These are phyloP conservation scores for Adoxophyes honmai DNA, from an alignment of 1,140 invertebrate species.

Conservation along the genomic window DNA sequence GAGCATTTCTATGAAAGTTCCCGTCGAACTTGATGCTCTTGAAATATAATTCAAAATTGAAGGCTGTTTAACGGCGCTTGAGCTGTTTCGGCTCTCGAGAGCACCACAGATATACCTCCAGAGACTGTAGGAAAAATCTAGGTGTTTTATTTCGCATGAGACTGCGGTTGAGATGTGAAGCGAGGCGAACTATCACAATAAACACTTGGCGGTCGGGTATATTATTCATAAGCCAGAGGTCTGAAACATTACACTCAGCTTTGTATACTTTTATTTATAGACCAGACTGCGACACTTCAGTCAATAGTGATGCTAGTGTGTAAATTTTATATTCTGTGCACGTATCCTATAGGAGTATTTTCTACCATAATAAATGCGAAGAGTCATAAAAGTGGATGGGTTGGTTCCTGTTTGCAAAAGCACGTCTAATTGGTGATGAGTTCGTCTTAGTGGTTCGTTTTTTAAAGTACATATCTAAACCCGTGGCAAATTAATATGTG, in stretches of 20 bases:
- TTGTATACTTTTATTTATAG: too few species aligned
- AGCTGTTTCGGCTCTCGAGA: constrained; percentile 30
- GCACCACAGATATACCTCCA: constrained; percentile 42
- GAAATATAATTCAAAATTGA: constrained; percentile 49
- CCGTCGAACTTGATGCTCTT: constrained; percentile 37
- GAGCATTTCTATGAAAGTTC: constrained; percentile 32
- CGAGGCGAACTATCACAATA: constrained; percentile 60
- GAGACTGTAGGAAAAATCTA: constrained; percentile 67
- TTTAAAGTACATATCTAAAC: too few species aligned
- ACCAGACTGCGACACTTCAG: too few species aligned
- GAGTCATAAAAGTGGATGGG: too few species aligned
- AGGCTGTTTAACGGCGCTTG: constrained; percentile 23
- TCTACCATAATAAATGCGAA: too few species aligned
- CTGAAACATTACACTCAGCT: constrained; percentile 25
- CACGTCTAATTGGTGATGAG: too few species aligned
- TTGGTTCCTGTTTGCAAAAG: too few species aligned
- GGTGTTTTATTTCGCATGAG: constrained; percentile 69
- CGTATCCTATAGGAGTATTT: too few species aligned
- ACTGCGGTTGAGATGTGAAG: constrained; percentile 45
- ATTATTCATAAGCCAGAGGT: constrained; percentile 54
- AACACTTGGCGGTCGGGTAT: constrained; percentile 52
- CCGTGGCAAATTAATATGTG: too few species aligned
- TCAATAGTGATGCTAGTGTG: too few species aligned
- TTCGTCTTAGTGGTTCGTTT: too few species aligned
- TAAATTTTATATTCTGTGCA: too few species aligned